Percentiles rank a stretch among this genome's conserved stretches.
Evolutionary conservation across 2,797 vertebrate species (phyloP).

Genomic region (Aulostomus chinensis): DNA sequence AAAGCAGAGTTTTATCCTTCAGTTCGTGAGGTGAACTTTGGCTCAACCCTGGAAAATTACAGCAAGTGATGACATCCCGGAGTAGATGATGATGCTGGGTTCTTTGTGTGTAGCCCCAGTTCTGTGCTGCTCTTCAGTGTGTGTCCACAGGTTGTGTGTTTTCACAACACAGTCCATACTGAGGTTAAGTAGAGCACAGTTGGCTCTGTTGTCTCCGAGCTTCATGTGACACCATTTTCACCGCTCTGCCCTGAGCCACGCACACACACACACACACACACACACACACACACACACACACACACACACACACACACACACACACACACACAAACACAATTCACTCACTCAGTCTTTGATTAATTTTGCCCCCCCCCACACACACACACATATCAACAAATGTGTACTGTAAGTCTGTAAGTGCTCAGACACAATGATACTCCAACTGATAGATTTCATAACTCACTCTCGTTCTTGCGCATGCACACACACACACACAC

Average conservation of each 20-base stretch:
- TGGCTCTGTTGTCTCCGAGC: constrained; percentile 42
- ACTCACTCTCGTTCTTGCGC: constrained; percentile 37
- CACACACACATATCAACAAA: neutral
- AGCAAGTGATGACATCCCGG: no score
- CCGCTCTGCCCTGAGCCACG: no score
- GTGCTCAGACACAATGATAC: constrained; percentile 25
- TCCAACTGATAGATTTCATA: constrained; percentile 56
- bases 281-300: constrained; percentile 17
- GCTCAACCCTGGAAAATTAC: no score
- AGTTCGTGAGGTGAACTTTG: no score
- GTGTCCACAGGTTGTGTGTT: neutral
- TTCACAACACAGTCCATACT: constrained; percentile 14
- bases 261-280: constrained; percentile 13
- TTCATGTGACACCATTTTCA: constrained; percentile 59
- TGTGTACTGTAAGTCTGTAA: no score
- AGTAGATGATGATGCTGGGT: no score
- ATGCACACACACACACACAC: constrained; percentile 42
- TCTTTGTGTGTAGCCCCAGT: neutral
- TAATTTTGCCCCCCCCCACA: no score
- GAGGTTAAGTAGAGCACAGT: constrained; percentile 48
- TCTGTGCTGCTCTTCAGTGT: no score
- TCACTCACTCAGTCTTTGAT: no score
- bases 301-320: constrained; percentile 20
- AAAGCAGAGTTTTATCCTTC: no score
- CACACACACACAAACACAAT: neutral